Base-by-base conservation (phyloP, 2,888 invertebrate genomes). In the Apomyelois bistriatella region DNA sequence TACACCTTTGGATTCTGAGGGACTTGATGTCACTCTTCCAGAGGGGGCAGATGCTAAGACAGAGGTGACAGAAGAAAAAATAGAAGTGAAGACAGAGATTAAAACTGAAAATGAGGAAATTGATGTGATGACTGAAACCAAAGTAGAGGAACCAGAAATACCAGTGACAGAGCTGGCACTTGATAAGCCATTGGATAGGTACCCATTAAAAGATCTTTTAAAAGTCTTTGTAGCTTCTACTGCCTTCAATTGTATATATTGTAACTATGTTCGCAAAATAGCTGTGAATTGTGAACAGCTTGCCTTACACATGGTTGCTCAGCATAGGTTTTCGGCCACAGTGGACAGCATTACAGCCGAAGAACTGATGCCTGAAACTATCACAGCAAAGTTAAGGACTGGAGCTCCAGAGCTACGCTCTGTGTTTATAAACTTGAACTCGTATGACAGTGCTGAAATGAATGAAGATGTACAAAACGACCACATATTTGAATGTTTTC, bases 191-290 rank as follows among this genome's bases (percentile, higher is more conserved):
- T 74, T 96, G 59, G 96, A 96, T 71, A 94, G 93, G 76, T 94
- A 95, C 77, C 93, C 94, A 55, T 88, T 95, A 41, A 92, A 94
- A 65, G 92, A 94, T 57, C 88, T 96, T 57, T 74, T 96, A 32
- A 94, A 94, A 72, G 93, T 94, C 59, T 96, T 96, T 79, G 84
- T 96, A 49, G 89, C 92, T 59, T 92, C 93, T 10, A 94, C 95
- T 0, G 92, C 93, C 68, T 86, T 92, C 6, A 90, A 91, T 57
- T 97, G 97, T 76, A 92, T 96, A 53, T 97, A 96, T 76, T 97
- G 97, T 72, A 96, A 96, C 73, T 96, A 97, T 85, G 96, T 95
- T 0, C 91, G 95, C 15, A 94, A 95, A 66, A 96, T 97, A 62
- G 95, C 96, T 9, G 96, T 97, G 0, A 95, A 96, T 78, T 96